phyloP scores from a whole-genome alignment of 2,797 vertebrate species.

The Oophaga sylvatica region DNA sequence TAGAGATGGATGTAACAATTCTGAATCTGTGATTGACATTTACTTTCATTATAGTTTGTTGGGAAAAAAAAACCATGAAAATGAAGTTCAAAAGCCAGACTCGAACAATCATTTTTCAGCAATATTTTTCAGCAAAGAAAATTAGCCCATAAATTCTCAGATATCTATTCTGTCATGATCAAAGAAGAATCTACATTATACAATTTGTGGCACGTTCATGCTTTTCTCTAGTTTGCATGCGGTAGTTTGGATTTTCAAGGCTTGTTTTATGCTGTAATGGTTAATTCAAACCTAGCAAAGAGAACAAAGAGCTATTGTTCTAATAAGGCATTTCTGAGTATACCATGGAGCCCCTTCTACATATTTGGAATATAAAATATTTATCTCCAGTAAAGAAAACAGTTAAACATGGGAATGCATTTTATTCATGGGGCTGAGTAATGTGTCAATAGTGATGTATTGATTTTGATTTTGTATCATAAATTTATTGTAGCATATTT shows the following conservation, averaged over 20 bases:
- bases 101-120: slow-evolving; percentile 31
- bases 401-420: neutral
- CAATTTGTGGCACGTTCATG: slow-evolving; percentile 16
- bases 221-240: slow-evolving; percentile 2
- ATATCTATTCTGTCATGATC: slow-evolving; percentile 23
- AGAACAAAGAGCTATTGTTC: slow-evolving; percentile 24
- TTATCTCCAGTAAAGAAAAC: neutral
- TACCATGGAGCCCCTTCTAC: neutral
- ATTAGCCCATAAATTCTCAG: slow-evolving; percentile 4
- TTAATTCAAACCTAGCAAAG: neutral
- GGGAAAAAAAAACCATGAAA: neutral
- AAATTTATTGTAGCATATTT: neutral
- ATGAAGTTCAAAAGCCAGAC: slow-evolving; percentile 36
- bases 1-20: slow-evolving; percentile 6
- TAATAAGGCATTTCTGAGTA: slow-evolving; percentile 2
- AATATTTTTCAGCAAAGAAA: slow-evolving; percentile 29
- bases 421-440: slow-evolving; percentile 7
- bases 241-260: neutral
- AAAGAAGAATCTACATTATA: slow-evolving; percentile 31
- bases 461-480: slow-evolving; percentile 2
- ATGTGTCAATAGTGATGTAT: slow-evolving; percentile 20
- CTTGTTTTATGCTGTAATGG: slow-evolving; percentile 9
- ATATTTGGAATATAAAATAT: neutral
- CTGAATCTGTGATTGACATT: slow-evolving; percentile 13
- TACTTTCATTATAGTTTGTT: neutral